Base-by-base conservation (phyloP, 1,140 invertebrate species). In the Capitella teleta region DNA sequence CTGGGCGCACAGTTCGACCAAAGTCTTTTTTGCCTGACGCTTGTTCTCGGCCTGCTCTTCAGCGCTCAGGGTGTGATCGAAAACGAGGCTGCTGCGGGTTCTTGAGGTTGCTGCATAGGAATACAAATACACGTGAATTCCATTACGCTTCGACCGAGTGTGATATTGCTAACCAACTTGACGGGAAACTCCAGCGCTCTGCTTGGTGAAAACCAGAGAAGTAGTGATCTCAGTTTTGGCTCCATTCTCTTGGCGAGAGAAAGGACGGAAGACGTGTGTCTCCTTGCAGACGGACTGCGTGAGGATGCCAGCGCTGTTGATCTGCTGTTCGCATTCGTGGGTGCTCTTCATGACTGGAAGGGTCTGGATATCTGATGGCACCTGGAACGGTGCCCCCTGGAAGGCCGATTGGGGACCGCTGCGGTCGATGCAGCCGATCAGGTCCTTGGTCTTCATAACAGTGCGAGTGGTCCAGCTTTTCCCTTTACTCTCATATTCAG, bases 261-360 rank as follows among this genome's bases (percentile, higher is more conserved):
- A 84, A 0, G 87, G 86, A 56, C 84, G 78, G 41, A 93, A 78
- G 5, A 81, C 63, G 66, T 91, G 86, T 1, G 74, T 68, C 66
- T 94, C 89, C 3, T 67, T 67, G 64, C 89, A 94, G 0, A 88
- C 79, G 14, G 72, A 74, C 19, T 82, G 78, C 55, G 91, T 82
- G 6, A 89, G 75, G 48, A 83, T 79, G 55, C 87, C 80, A 61
- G 87, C 82, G 56, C 86, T 82, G 61, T 87, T 83, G 6, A 93
- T 78, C 1, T 79, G 78, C 23, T 90, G 81, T 52, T 84, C 79
- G 62, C 87, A 92, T 52, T 81, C 78, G 61, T 82, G 84, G 16
- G 74, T 76, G 0, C 86, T 87, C 55, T 82, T 80, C 1, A 91
- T 64, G 1, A 91, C 72, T 4, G 86, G 84, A 67, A 82, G 77